These are phyloP conservation scores for Chamaetylas fuelleborni DNA, from an alignment of 2,113 vertebrate species.

Conservation along the genomic window DNA sequence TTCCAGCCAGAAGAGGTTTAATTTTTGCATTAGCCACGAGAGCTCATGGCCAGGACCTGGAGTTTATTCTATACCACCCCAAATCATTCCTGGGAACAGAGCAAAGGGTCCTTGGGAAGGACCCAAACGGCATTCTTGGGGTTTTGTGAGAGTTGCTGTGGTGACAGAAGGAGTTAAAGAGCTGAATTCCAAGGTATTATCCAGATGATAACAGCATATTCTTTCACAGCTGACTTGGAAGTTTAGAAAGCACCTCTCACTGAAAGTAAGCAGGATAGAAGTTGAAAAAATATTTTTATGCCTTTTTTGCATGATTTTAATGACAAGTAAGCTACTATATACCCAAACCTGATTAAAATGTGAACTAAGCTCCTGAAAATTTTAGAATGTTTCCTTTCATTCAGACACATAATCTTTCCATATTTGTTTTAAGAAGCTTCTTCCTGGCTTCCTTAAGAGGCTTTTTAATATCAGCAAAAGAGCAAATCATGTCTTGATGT, in stretches of 20 bases:
- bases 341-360: background rate
- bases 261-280: background rate
- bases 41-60: background rate
- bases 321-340: background rate
- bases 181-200: background rate
- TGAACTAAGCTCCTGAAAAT: background rate
- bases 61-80: background rate
- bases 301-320: background rate
- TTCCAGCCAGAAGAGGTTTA: background rate
- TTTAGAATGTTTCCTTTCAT: background rate
- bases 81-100: background rate
- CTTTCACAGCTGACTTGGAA: background rate
- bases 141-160: background rate
- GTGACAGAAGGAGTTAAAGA: background rate
- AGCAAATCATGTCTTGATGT: background rate
- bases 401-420: background rate
- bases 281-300: background rate
- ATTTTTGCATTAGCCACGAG: background rate
- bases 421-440: background rate
- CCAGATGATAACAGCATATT: background rate
- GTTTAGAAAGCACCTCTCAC: background rate
- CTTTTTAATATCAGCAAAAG: background rate
- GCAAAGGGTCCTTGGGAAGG: background rate
- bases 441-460: background rate
- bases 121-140: background rate